Percentiles rank a stretch among this genome's conserved stretches.
Conservation (phyloP, 1,140 invertebrate genomes). For the Cyrtorhinus lividipennis region DNA sequence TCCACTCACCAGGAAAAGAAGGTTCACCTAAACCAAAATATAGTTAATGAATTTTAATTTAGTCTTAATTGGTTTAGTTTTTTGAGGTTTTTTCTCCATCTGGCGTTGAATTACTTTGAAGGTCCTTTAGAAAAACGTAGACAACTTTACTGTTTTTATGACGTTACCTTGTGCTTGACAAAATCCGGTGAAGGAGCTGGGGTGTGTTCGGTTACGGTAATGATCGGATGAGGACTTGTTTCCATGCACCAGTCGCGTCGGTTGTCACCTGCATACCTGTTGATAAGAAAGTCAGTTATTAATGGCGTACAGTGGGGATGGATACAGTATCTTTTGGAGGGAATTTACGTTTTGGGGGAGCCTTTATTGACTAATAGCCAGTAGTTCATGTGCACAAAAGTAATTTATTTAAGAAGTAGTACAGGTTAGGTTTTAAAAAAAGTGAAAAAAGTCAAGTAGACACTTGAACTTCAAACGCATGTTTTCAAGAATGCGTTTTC, state of each 20-base stretch:
- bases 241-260: slow-evolving; percentile 39
- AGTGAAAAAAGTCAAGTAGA: too few species aligned
- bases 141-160: too few species aligned
- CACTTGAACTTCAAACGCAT: too few species aligned
- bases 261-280: slow-evolving; percentile 38
- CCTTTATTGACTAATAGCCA: too few species aligned
- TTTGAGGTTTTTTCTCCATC: neutral
- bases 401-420: too few species aligned
- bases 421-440: too few species aligned
- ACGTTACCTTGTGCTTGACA: slow-evolving; percentile 53
- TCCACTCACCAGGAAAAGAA: slow-evolving; percentile 2
- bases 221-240: slow-evolving; percentile 66
- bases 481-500: too few species aligned
- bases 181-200: slow-evolving; percentile 75
- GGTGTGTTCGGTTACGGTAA: slow-evolving; percentile 89
- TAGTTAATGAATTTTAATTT: neutral
- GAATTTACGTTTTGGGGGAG: too few species aligned
- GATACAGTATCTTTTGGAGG: too few species aligned
- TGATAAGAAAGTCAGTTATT: slow-evolving; percentile 11
- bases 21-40: slow-evolving; percentile 3
- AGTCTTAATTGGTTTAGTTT: neutral
- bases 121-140: neutral
- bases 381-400: too few species aligned
- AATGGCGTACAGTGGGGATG: too few species aligned
- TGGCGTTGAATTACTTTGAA: neutral